A percentile compares a stretch with the other conserved stretches of the same genome.
Evolutionary conservation across 2,113 vertebrate species (phyloP).

Genomic region (Pseudopodoces humilis): DNA sequence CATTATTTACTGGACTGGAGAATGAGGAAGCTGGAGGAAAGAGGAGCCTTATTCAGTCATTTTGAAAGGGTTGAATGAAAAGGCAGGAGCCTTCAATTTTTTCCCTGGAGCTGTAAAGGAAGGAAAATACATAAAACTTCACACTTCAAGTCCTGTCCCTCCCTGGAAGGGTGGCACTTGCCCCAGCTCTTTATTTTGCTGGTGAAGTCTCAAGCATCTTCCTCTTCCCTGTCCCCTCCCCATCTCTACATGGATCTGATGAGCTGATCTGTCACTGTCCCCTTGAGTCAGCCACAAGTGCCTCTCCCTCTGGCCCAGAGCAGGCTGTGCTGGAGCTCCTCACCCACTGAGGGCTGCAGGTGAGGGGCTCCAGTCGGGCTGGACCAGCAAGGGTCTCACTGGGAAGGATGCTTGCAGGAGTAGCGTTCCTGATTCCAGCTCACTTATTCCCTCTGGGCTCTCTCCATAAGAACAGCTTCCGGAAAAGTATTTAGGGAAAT

Average conservation of each 20-base stretch:
- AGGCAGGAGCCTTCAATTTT: not conserved
- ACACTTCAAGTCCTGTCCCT: not conserved
- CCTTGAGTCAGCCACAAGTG: not conserved
- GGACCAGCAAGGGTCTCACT: rapidly evolving
- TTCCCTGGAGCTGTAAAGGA: not conserved
- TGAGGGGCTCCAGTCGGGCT: not conserved
- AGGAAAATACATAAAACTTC: not conserved
- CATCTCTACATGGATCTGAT: rapidly evolving
- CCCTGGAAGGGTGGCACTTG: not conserved
- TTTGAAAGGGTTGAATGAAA: not conserved
- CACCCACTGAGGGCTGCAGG: rapidly evolving
- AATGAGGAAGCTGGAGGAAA: not conserved
- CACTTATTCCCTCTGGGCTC: not conserved
- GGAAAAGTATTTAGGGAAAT: constrained; percentile 43
- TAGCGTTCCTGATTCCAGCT: rapidly evolving
- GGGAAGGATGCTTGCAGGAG: not conserved
- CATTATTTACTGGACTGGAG: not conserved
- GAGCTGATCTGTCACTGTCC: not conserved
- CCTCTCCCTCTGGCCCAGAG: not conserved
- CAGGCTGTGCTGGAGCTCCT: not conserved
- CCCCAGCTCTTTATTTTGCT: not conserved
- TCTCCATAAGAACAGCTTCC: not conserved
- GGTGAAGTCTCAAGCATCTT: not conserved
- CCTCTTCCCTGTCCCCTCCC: not conserved
- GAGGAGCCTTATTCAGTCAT: not conserved